phyloP scores from a whole-genome alignment of 2,888 invertebrate species.

The Sesamia inferens region DNA sequence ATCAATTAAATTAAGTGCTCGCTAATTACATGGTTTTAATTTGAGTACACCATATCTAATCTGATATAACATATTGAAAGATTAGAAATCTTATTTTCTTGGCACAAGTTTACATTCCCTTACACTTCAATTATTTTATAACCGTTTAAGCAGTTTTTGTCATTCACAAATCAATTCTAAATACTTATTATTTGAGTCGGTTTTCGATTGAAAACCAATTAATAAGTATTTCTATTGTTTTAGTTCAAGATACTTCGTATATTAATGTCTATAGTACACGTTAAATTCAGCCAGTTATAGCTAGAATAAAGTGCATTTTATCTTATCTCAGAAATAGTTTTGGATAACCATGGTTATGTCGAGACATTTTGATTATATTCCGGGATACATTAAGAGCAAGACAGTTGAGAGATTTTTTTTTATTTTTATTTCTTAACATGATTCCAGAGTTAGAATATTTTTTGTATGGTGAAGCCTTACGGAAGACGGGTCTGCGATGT shows the following conservation, averaged over 20 bases:
- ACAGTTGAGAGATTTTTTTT: neutral
- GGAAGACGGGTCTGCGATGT: no score
- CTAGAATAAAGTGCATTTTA: constrained; percentile 38
- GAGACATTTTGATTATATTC: constrained; percentile 51
- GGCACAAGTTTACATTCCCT: neutral
- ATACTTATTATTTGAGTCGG: fast-evolving
- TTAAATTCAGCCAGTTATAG: constrained; percentile 46
- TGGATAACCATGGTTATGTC: constrained; percentile 52
- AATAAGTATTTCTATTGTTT: constrained; percentile 31
- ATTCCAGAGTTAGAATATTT: no score
- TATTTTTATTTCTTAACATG: no score
- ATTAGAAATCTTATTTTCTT: neutral
- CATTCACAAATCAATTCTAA: neutral
- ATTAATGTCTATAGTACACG: constrained; percentile 45
- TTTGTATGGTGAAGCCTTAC: no score
- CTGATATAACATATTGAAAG: no score
- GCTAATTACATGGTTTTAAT: constrained; percentile 37
- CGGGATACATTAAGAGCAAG: constrained; percentile 56
- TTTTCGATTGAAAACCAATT: neutral
- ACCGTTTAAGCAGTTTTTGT: neutral
- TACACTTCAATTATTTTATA: neutral
- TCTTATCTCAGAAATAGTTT: constrained; percentile 55
- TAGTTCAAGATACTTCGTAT: constrained; percentile 1
- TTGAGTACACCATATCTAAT: constrained; percentile 6
- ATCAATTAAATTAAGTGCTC: constrained; percentile 29